Evolutionary conservation across 2,797 vertebrate species (phyloP).

Genomic region (Coreius guichenoti): DNA sequence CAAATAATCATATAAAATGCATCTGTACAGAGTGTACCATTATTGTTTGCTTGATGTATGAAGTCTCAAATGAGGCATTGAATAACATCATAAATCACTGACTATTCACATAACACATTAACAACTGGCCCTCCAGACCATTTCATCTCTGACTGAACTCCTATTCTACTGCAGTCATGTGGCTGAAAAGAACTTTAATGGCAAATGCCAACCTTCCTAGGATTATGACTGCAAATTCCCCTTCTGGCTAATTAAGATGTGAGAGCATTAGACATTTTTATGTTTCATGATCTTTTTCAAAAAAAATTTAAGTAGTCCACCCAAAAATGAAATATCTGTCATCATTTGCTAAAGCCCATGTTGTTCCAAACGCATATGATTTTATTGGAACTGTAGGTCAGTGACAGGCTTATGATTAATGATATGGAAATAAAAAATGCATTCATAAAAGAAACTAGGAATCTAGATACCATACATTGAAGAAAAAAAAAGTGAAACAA

Average conservation of each 20-base stretch:
- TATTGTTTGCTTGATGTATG: conserved; percentile 30
- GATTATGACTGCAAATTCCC: conserved; percentile 8
- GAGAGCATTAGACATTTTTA: background rate
- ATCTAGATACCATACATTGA: background rate
- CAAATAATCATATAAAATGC: background rate
- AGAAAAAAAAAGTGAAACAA: too few species aligned
- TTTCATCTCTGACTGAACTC: conserved; percentile 26
- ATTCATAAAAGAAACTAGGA: background rate
- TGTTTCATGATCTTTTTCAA: background rate
- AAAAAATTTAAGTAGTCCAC: background rate
- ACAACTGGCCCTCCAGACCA: conserved; percentile 17
- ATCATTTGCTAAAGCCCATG: background rate
- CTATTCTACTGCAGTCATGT: background rate
- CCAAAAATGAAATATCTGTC: background rate
- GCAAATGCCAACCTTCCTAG: conserved; percentile 18
- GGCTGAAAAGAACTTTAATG: conserved; percentile 24
- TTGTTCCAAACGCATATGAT: background rate
- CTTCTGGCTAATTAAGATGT: conserved; percentile 27
- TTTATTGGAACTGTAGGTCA: background rate
- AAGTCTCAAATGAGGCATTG: background rate
- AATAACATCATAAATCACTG: conserved; percentile 18
- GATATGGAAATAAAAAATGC: background rate
- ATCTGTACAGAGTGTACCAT: background rate
- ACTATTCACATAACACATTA: conserved; percentile 31
- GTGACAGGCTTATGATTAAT: background rate